A percentile compares a stretch with the other conserved stretches of the same genome.
phyloP scores from a whole-genome alignment of 2,113 vertebrate species.

The Istiophorus platypterus region DNA sequence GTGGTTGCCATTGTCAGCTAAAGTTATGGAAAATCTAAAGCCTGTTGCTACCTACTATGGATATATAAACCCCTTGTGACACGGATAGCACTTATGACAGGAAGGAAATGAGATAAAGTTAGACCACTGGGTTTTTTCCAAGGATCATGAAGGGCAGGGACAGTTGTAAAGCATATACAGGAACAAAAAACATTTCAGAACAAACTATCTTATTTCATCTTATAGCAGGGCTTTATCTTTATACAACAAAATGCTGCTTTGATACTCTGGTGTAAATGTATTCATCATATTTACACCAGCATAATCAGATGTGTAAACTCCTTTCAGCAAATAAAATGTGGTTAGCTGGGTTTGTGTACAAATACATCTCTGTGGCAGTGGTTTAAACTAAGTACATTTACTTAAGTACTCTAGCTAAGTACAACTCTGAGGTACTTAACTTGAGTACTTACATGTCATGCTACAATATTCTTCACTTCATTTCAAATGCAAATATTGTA shows the following conservation, averaged over 20 bases:
- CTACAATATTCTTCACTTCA: background rate
- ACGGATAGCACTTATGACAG: slow-evolving; percentile 33
- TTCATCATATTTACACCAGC: too few species aligned
- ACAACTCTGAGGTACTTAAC: background rate
- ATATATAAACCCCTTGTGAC: slow-evolving; percentile 41
- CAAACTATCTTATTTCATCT: background rate
- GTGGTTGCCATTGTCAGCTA: background rate
- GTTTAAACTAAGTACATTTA: background rate
- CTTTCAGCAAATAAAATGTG: background rate
- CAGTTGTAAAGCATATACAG: background rate
- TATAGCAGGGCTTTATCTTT: background rate
- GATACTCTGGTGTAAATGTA: background rate
- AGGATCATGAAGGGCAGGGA: background rate
- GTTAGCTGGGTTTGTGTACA: background rate
- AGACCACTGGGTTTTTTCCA: slow-evolving; percentile 16
- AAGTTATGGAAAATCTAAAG: background rate
- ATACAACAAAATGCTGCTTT: background rate
- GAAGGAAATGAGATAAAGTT: slow-evolving; percentile 70
- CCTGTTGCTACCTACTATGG: slow-evolving; percentile 33
- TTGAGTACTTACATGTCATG: background rate
- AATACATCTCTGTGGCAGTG: background rate
- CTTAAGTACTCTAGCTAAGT: background rate
- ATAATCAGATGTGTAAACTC: slow-evolving; percentile 6
- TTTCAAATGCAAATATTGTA: background rate
- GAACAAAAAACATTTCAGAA: background rate